These are phyloP conservation scores for Mastomys coucha DNA, from an alignment of 2,113 vertebrate genomes.

Conservation along the genomic window DNA sequence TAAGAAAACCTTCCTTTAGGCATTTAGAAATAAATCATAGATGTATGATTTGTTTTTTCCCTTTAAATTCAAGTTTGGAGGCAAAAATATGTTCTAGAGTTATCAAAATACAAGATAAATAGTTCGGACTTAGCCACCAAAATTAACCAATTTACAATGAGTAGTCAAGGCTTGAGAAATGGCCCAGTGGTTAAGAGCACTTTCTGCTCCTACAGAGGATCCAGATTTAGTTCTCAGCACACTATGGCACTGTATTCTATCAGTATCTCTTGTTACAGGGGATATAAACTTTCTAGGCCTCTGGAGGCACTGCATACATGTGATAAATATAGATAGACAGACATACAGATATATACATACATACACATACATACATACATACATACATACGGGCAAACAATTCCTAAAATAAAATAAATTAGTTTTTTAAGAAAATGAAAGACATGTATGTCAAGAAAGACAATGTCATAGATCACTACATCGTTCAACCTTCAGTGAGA, in stretches of 20 bases:
- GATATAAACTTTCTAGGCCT: not conserved
- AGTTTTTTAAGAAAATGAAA: not conserved
- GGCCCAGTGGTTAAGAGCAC: not conserved
- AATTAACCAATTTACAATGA: not conserved
- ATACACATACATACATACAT: too few species aligned
- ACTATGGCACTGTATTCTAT: not conserved
- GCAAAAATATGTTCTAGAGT: not conserved
- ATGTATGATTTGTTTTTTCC: not conserved
- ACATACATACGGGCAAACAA: not conserved
- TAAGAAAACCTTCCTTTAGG: not conserved
- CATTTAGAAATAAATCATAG: not conserved
- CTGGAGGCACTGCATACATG: not conserved
- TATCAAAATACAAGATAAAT: not conserved
- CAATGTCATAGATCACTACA: not conserved
- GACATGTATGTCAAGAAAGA: not conserved
- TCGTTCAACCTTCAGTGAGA: not conserved
- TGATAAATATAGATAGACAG: not conserved
- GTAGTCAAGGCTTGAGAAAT: not conserved
- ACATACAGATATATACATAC: too few species aligned
- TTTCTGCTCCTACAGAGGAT: not conserved
- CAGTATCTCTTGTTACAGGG: not conserved
- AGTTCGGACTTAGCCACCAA: not conserved
- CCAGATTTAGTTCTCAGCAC: not conserved
- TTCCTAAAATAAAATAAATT: not conserved
- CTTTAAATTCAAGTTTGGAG: constrained; percentile 23